Conservation (phyloP, 2,888 invertebrate genomes). For the Dinocampus coccinellae region DNA sequence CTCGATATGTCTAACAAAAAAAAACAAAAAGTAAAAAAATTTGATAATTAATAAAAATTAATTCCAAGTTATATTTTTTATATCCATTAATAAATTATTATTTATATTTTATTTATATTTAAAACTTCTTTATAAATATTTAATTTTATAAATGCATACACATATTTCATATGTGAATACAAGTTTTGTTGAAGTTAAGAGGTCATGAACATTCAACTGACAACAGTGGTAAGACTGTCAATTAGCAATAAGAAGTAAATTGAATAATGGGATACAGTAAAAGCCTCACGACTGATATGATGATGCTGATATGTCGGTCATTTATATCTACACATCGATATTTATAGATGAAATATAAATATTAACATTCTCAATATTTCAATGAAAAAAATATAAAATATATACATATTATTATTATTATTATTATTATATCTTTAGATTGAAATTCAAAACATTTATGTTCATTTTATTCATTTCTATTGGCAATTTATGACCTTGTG, state of each 20-base stretch:
- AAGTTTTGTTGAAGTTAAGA: not conserved
- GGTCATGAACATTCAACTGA: constrained; percentile 26
- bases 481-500: not conserved
- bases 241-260: constrained; percentile 38
- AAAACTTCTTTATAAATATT: not conserved
- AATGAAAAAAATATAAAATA: no score
- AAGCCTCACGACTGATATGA: constrained; percentile 21
- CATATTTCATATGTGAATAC: not conserved
- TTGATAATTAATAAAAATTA: not conserved
- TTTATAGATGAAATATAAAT: no score
- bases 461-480: not conserved
- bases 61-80: not conserved
- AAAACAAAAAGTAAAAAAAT: no score
- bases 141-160: no score
- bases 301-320: not conserved
- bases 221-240: constrained; percentile 33
- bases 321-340: no score
- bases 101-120: not conserved
- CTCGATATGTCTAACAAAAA: no score
- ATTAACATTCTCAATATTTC: no score
- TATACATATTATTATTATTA: no score
- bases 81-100: not conserved
- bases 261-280: constrained; percentile 38
- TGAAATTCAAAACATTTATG: no score
- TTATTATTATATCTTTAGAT: no score